phyloP scores from a whole-genome alignment of 2,797 vertebrate species.

The Zalophus californianus region DNA sequence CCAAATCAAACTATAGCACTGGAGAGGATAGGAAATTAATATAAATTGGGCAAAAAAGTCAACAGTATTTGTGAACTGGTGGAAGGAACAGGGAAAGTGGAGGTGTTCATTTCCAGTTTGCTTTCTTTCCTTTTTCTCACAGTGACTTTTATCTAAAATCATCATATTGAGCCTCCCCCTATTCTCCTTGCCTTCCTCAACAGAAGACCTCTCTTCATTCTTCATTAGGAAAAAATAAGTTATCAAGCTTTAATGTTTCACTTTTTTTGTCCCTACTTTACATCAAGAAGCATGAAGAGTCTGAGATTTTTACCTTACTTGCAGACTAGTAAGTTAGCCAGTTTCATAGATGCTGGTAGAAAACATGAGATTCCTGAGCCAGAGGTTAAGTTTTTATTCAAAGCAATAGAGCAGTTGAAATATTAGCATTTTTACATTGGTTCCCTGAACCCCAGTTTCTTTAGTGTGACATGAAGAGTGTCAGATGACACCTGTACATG shows the following conservation, averaged over 20 bases:
- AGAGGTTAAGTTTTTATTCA: not conserved
- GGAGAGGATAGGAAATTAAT: not conserved
- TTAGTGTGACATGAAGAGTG: not conserved
- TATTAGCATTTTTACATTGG: not conserved
- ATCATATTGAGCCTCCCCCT: not conserved
- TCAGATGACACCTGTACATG: not conserved
- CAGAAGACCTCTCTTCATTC: not conserved
- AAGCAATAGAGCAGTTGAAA: not conserved
- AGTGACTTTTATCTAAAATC: not conserved
- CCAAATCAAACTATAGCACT: not conserved
- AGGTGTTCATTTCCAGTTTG: not conserved
- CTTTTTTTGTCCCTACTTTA: not conserved
- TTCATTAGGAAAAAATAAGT: not conserved
- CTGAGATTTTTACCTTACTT: constrained; percentile 34
- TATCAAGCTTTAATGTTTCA: not conserved
- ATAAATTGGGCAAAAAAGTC: not conserved
- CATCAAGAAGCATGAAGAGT: not conserved
- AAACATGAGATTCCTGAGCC: not conserved
- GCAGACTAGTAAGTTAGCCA: not conserved
- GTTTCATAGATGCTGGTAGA: not conserved
- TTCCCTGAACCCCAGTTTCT: not conserved
- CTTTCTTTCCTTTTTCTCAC: not conserved
- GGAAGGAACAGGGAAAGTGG: not conserved
- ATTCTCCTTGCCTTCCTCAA: not conserved
- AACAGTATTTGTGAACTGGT: not conserved